Evolutionary conservation across 1,140 invertebrate species (phyloP), one percentile per base, ranked within the genome.

Genomic region (Dendroctonus valens): DNA sequence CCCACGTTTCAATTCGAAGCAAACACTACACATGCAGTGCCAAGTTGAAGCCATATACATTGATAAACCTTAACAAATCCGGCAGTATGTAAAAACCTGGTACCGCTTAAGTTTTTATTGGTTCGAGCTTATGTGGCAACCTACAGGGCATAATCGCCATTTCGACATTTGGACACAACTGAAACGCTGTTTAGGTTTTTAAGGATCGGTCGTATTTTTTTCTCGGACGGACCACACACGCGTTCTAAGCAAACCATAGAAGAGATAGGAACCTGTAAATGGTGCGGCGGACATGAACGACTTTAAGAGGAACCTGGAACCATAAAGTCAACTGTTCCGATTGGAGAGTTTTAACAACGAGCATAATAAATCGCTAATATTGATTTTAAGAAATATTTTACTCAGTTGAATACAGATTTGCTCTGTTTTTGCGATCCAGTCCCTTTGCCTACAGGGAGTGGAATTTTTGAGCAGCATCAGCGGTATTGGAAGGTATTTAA

Each of bases 131-230:
- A 12, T 46, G 42, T 46, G 8, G 42, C 42, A 46, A 46, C 42
- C 42, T 46, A 46, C 42, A 12, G 8, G 42, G 26, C 15, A 39
- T 26, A 26, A 26, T 26, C 55, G 37, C 55, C n/a, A 58, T 58
- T 58, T 58, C 55, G 41, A 58, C 55, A 42, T 58, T 58, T 15
- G n/a, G 40, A 58, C 41, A 41, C 12, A 58, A 14, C 55, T 58
- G 15, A 58, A 58, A 58, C 55, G 55, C 44, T 58, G 41, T 58
- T 58, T 15, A 58, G 41, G 55, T 58, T 58, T 58, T 58, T 58
- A 58, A 58, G 55, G 44, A 58, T 58, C 55, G 55, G 55, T 58
- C 55, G 39, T 58, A 58, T 58, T 58, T 58, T 58, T 58, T 58
- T 12, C 15, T 15, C 12, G 7, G 15, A 5, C 11, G 55, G 55